Conservation (phyloP, 1,140 invertebrate genomes). For the Adelges cooleyi region DNA sequence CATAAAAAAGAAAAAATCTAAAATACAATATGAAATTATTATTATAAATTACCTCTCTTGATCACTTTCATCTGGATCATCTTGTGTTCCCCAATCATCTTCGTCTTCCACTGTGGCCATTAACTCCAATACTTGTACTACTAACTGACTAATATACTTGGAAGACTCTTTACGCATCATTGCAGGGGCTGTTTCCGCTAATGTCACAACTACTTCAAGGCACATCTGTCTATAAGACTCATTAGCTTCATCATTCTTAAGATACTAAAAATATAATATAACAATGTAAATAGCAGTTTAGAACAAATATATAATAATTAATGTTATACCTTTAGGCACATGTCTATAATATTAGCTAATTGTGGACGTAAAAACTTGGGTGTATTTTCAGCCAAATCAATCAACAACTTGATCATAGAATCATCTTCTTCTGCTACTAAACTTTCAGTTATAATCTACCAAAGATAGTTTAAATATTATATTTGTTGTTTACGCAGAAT, state of each 20-base stretch:
- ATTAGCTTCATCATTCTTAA: slow-evolving; percentile 58
- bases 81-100: slow-evolving; percentile 64
- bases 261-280: slow-evolving; percentile 41
- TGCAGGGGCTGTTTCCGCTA: slow-evolving; percentile 87
- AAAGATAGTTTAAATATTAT: slow-evolving; percentile 29
- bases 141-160: slow-evolving; percentile 64
- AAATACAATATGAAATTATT: background rate
- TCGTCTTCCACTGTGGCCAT: slow-evolving; percentile 97
- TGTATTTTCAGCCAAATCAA: slow-evolving; percentile 83
- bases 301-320: background rate
- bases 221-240: slow-evolving; percentile 83
- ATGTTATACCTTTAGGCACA: slow-evolving; percentile 70
- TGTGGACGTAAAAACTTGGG: slow-evolving; percentile 86
- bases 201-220: slow-evolving; percentile 85
- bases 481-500: slow-evolving; percentile 15
- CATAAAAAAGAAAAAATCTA: background rate
- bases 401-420: slow-evolving; percentile 75
- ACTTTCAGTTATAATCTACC: slow-evolving; percentile 62
- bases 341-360: slow-evolving; percentile 72
- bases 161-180: slow-evolving; percentile 81
- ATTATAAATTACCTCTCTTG: slow-evolving; percentile 4
- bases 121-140: slow-evolving; percentile 78
- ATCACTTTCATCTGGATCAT: slow-evolving; percentile 42
- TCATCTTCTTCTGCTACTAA: slow-evolving; percentile 81
- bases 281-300: background rate